These are phyloP conservation scores for Archips crataeganus DNA, from an alignment of 2,888 invertebrate species.

Conservation along the genomic window DNA sequence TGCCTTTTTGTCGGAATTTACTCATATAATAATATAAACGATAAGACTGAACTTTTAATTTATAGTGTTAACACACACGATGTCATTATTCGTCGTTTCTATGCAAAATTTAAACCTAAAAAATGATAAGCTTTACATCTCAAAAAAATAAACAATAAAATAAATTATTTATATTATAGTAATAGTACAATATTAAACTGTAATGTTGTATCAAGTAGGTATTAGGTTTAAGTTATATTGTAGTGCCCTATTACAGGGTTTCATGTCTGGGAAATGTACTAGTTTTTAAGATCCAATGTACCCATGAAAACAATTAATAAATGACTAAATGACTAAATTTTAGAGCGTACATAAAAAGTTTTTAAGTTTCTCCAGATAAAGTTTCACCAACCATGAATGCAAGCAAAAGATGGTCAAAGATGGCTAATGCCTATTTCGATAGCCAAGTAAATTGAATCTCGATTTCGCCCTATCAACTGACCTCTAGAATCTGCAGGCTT, in stretches of 20 bases:
- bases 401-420: background rate
- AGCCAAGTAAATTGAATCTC: conserved; percentile 18
- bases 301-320: too few species aligned
- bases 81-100: background rate
- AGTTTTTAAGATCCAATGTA: too few species aligned
- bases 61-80: background rate
- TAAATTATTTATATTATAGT: too few species aligned
- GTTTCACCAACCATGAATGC: background rate
- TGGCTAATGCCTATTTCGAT: conserved; percentile 10
- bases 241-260: too few species aligned
- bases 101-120: background rate
- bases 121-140: background rate
- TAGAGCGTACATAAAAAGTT: background rate
- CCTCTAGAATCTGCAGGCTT: conserved; percentile 42
- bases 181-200: too few species aligned
- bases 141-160: too few species aligned
- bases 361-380: background rate
- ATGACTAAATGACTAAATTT: too few species aligned
- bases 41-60: background rate
- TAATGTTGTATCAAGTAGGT: too few species aligned
- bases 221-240: too few species aligned
- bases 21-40: background rate
- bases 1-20: background rate
- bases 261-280: too few species aligned
- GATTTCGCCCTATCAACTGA: conserved; percentile 32